Base-by-base conservation (phyloP, 2,113 vertebrate genomes). In the Manacus vitellinus region DNA sequence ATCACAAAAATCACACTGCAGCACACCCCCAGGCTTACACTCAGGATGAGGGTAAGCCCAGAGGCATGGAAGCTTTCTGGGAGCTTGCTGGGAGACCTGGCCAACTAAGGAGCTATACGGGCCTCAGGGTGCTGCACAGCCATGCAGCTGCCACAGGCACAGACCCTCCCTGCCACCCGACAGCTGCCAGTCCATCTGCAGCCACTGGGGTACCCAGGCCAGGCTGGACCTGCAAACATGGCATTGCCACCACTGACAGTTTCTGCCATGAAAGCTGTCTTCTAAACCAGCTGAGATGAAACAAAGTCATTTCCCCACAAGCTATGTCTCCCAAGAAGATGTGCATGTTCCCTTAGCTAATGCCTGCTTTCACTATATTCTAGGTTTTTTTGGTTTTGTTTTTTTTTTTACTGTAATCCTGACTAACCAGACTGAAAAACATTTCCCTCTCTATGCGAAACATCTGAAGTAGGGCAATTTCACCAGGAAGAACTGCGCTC, bases 81-180 rank as follows among this genome's bases (percentile, higher is more conserved):
- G 22, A 79, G 4, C 9, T 62, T 54, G 22, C 30, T 23, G 14
- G 31, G 4, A 63, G 23, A 8, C 25, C 3, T 2, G 18, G 14
- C 16, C 3, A 2, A 31, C 27, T 62, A 56, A 67, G 11, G 8
- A 46, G 14, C 12, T 0, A 0, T 3, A 2, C 9, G 49, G 0
- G 4, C 22, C 62, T 20, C 8, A 2, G 24, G 12, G 3, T 3
- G 43, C 91, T n/a, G 23, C 17, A 31, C 1, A 25, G 54, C 41
- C 44, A 27, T 1, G 1, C 27, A 56, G 20, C 54, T 71, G 28
- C n/a, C 65, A 21, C 8, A 44, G 20, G 62, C 43, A 61, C 6
- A 28, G 81, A 78, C 10, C 8, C 1, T n/a, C 68, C 52, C 92
- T 73, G 85, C 39, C 89, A 61, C 70, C 81, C 33, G n/a, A 85